These are phyloP conservation scores for Ophraella communa DNA, from an alignment of 2,888 invertebrate species.

Conservation along the genomic window DNA sequence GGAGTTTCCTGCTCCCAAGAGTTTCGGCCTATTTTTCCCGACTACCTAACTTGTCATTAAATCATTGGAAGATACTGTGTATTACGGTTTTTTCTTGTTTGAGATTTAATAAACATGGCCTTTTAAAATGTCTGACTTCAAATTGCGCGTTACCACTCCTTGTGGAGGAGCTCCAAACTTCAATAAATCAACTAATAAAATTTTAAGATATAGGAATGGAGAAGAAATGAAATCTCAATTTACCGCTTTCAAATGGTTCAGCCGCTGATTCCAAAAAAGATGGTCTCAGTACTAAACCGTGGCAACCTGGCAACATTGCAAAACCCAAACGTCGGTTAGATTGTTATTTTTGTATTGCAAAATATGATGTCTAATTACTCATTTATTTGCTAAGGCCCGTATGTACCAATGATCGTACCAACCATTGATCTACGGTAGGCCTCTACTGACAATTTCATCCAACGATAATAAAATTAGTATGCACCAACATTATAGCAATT, in stretches of 20 bases:
- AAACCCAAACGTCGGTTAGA: too few relatives aligned
- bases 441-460: too few relatives aligned
- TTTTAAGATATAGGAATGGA: conserved; percentile 70
- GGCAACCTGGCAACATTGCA: conserved; percentile 68
- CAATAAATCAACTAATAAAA: conserved; percentile 55
- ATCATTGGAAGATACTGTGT: conserved; percentile 34
- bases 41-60: conserved; percentile 52
- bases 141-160: conserved; percentile 73
- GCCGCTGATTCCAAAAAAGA: conserved; percentile 78
- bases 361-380: too few relatives aligned
- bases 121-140: conserved; percentile 81
- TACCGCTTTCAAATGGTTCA: conserved; percentile 72
- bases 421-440: too few relatives aligned
- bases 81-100: conserved; percentile 63
- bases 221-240: conserved; percentile 75
- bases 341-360: too few relatives aligned
- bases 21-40: conserved; percentile 54
- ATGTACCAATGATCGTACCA: too few relatives aligned
- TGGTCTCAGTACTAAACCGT: conserved; percentile 66
- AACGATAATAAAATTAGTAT: too few relatives aligned
- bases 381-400: too few relatives aligned
- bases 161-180: conserved; percentile 72
- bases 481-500: too few relatives aligned
- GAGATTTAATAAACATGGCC: conserved; percentile 75
- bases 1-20: conserved; percentile 69